Base-by-base conservation (phyloP, 2,888 invertebrate genomes). In the Hemaris fuciformis region DNA sequence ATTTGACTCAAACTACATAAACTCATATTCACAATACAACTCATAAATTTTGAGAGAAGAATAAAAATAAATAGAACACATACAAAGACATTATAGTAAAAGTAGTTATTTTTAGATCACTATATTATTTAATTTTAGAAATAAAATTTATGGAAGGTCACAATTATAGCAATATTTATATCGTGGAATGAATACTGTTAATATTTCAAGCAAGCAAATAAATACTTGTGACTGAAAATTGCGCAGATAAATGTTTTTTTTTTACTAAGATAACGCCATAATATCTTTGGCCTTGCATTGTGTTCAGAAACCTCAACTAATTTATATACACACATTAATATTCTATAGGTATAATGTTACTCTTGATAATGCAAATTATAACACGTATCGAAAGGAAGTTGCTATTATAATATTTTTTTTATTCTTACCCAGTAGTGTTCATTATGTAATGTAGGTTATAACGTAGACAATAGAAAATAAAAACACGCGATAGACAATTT, bases 401-500 rank as follows among this genome's bases (percentile, higher is more conserved):
- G 66, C 18, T 68, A 68, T 62, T 69, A 27, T 46, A 63, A 23
- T 15, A 45, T 18, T 38, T 57, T 43, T 67, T 82, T 81, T 79
- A 73, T 75, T 64, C 85, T 86, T 72, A 90, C 91, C 80, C 69
- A 65, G 76, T 67, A 63, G 68, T 64, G 65, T 78, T 78, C 88
- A 91, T 91, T 91, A 91, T 90, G 85, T 89, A 91, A 91, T 86
- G 69, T 31, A 60, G 56, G 45, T 59, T 61, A 61, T 64, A 57
- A 57, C 20, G 41, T 25, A 58, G 56, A 59, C 22, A 31, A 56
- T 58, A 41, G 25, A 2, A 27, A 5, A 10, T 46, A 59, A 31
- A 62, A 42, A 63, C 41, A 60, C 18, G 27, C 53, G 20, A 22
- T 18, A 13, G n/a, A 27, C 38, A 53, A 15, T 41, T 41, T 20